Evolutionary conservation across 2,113 vertebrate genomes (phyloP).

Genomic region (Microtus richardsoni): DNA sequence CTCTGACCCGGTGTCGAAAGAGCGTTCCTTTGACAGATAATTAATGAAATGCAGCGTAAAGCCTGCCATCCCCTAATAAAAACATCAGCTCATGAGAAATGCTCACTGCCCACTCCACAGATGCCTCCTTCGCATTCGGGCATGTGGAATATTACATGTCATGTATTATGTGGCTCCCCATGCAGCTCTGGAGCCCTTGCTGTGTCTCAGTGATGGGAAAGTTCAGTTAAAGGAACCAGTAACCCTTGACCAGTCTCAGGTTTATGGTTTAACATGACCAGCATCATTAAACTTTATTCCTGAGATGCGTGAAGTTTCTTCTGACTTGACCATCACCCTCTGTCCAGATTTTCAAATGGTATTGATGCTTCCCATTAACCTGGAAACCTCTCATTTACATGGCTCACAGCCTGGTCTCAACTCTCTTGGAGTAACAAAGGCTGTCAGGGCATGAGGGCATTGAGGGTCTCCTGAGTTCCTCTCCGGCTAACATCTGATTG

Average conservation of each 20-base stretch:
- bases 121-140: constrained; percentile 76
- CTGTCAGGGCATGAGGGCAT: constrained; percentile 93
- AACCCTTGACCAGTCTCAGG: constrained; percentile 72
- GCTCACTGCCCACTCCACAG: constrained; percentile 83
- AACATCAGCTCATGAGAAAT: constrained; percentile 84
- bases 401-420: constrained; percentile 99
- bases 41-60: constrained; percentile 87
- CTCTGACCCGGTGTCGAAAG: constrained; percentile 86
- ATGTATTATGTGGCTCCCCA: constrained; percentile 31
- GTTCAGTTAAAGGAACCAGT: constrained; percentile 75
- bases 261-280: constrained; percentile 80
- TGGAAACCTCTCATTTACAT: constrained; percentile 99
- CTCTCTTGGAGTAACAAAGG: constrained; percentile 99
- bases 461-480: constrained; percentile 88
- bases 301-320: constrained; percentile 86
- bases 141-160: constrained; percentile 80
- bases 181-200: constrained; percentile 59
- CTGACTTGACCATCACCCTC: constrained; percentile 83
- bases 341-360: constrained; percentile 88
- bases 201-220: constrained; percentile 57
- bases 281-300: constrained; percentile 86
- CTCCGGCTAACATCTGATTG: constrained; percentile 94
- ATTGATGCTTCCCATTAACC: constrained; percentile 99
- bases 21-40: constrained; percentile 85
- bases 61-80: constrained; percentile 87